Evolutionary conservation across 1,140 invertebrate species (phyloP).

Genomic region (Physella acuta): DNA sequence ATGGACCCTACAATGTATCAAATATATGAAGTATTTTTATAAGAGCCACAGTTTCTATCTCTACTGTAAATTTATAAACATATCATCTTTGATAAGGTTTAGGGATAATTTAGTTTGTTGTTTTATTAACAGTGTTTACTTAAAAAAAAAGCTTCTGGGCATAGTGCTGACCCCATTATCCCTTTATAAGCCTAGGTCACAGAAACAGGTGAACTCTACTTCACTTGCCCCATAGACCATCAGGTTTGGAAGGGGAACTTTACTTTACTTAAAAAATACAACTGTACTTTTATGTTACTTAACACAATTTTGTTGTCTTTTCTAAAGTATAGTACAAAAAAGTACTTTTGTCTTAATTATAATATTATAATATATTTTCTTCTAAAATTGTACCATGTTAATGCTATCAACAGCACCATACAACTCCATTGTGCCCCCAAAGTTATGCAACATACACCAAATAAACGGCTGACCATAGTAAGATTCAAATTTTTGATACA

Average conservation of each 20-base stretch:
- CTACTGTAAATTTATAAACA: too few species aligned
- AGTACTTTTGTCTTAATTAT: neutral
- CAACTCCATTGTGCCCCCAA: constrained; percentile 86
- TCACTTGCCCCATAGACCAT: too few species aligned
- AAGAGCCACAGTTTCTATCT: too few species aligned
- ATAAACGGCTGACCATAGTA: constrained; percentile 92
- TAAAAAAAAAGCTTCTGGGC: too few species aligned
- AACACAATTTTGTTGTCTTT: neutral
- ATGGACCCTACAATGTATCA: constrained; percentile 70
- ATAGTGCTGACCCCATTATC: too few species aligned
- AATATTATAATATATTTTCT: constrained; percentile 21
- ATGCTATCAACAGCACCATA: constrained; percentile 78
- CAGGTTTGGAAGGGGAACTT: too few species aligned
- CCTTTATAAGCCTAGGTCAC: too few species aligned
- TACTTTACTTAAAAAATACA: too few species aligned
- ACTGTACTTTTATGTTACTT: neutral
- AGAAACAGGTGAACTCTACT: too few species aligned
- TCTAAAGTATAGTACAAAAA: neutral
- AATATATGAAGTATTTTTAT: neutral
- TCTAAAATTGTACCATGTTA: constrained; percentile 69
- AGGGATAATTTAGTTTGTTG: too few species aligned
- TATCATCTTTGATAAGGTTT: too few species aligned
- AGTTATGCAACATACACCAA: constrained; percentile 96
- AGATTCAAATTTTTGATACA: constrained; percentile 73
- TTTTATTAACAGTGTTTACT: too few species aligned